Evolutionary conservation across 2,888 invertebrate species (phyloP).

Genomic region (Drosophila fulvimacula): DNA sequence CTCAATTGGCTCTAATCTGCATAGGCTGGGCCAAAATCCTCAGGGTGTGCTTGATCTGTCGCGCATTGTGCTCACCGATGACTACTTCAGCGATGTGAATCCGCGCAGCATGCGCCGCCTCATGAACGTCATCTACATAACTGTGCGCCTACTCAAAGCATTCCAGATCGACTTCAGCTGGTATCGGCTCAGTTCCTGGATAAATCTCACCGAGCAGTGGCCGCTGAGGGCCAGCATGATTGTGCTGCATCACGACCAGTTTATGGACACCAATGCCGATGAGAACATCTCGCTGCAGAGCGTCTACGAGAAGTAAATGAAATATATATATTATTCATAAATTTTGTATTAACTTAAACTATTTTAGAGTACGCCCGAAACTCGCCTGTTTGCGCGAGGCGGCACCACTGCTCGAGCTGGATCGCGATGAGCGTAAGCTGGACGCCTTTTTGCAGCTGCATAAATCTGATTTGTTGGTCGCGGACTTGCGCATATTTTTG

Average conservation of each 20-base stretch:
- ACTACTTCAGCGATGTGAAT: slow-evolving; percentile 99
- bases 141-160: slow-evolving; percentile 97
- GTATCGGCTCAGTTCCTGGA: slow-evolving; percentile 99
- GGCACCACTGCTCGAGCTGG: slow-evolving; percentile 95
- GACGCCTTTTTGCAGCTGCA: slow-evolving; percentile 97
- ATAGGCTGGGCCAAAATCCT: slow-evolving; percentile 90
- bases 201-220: slow-evolving; percentile 99
- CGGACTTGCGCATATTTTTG: slow-evolving; percentile 96
- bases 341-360: too few species aligned
- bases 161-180: slow-evolving; percentile 99
- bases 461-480: slow-evolving; percentile 92
- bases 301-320: slow-evolving; percentile 95
- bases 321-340: background rate
- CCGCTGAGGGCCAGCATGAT: slow-evolving; percentile 99
- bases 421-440: slow-evolving; percentile 97
- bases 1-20: slow-evolving; percentile 94
- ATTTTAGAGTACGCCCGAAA: slow-evolving; percentile 90
- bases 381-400: slow-evolving; percentile 94
- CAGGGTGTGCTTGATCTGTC: slow-evolving; percentile 86
- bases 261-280: slow-evolving; percentile 92
- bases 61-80: slow-evolving; percentile 96
- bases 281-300: slow-evolving; percentile 94
- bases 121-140: slow-evolving; percentile 98
- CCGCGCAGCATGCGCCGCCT: slow-evolving; percentile 97
- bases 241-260: slow-evolving; percentile 95